Base-by-base conservation (phyloP, 2,888 invertebrate genomes). In the Cephus sareptanus region DNA sequence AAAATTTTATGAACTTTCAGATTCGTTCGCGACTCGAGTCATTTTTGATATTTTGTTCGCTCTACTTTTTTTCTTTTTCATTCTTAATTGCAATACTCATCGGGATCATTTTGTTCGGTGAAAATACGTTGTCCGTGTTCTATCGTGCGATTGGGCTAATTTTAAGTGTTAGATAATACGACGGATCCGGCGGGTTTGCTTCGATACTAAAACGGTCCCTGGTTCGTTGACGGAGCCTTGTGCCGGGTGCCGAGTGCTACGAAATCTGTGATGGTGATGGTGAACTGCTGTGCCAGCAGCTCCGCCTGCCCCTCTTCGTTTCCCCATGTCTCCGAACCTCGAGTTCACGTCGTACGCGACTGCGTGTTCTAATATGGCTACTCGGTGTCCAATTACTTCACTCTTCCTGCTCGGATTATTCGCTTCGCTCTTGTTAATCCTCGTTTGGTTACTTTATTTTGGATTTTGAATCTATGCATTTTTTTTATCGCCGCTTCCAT, bases 101-200 rank as follows among this genome's bases (percentile, higher is more conserved):
- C 23, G 23, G 1, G 23, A 40, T 56, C 56, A 6, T 56, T 56
- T 15, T 6, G 23, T 9, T 9, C 6, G 23, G 9, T 56, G 9
- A 9, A 56, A 56, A 23, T 56, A 56, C 23, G 23, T 2, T 56
- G 23, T 15, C 23, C 56, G 56, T 56, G 9, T 56, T 56, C 56
- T 23, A 23, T 56, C 56, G 9, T 9, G 31, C 71, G 31, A 71
- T 71, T 34, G 71, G 82, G 85, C 90, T 90, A 91, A 90, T 89
- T 91, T 90, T 91, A 91, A 90, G 89, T 90, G 90, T 91, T 91
- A 91, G 90, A 91, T 91, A 91, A 91, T 88, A 88, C 85, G 2
- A 15, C 37, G 84, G 69, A 56, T 79, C 73, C 85, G 81, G 76
- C 81, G 83, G 74, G 73, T 69, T 71, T 69, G 77, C 76, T 80